Percentiles rank a stretch among this genome's conserved stretches.
Conservation (phyloP, 2,113 vertebrate species). For the Alces alces region DNA sequence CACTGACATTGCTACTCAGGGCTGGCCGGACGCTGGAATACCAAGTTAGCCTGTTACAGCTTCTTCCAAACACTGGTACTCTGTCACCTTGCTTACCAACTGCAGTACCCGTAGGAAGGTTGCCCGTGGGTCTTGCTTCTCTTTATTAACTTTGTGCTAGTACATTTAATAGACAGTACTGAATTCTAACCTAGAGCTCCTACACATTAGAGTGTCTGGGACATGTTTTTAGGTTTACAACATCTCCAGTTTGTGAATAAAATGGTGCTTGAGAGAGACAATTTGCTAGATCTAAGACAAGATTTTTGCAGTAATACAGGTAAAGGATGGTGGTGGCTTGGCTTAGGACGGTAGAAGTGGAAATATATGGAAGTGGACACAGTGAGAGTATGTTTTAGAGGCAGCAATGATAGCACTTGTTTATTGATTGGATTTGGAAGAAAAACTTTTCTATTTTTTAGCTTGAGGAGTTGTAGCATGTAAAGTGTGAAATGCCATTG, state of each 20-base stretch:
- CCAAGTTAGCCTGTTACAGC: neutral
- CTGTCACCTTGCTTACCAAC: neutral
- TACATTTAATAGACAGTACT: neutral
- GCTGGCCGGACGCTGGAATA: neutral
- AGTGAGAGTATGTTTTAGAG: neutral
- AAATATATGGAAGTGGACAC: neutral
- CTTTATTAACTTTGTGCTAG: neutral
- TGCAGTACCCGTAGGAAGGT: neutral
- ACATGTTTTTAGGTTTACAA: neutral
- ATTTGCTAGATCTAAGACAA: neutral
- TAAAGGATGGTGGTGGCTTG: neutral
- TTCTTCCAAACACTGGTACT: neutral
- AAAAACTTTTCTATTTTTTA: neutral
- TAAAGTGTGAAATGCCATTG: neutral
- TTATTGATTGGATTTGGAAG: neutral
- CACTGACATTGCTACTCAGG: neutral
- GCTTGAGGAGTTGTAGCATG: neutral
- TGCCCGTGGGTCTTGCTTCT: neutral
- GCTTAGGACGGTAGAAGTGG: neutral
- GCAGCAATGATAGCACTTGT: neutral
- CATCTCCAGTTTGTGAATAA: neutral
- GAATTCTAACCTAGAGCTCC: neutral
- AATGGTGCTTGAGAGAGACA: neutral
- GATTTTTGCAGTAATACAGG: neutral
- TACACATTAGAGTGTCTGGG: neutral